Evolutionary conservation across 2,113 vertebrate species (phyloP), one percentile per base, ranked within the genome.

Genomic region (Pungitius pungitius): DNA sequence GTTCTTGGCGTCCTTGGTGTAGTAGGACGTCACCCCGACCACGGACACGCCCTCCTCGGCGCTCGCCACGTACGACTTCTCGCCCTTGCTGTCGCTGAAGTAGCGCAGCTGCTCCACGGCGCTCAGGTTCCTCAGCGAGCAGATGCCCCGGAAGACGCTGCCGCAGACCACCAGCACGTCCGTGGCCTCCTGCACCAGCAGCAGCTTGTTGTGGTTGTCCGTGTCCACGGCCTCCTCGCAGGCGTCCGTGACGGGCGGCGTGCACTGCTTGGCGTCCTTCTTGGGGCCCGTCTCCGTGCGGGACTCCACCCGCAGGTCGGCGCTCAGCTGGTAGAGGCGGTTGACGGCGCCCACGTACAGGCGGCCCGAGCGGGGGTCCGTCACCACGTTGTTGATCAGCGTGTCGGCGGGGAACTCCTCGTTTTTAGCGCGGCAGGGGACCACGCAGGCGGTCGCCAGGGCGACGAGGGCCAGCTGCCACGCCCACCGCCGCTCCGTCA

Each of bases 11-110:
- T 87, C 88, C 17, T 72, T 85, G 12, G 0, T 26, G 52, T 91
- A 86, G 57, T 90, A 90, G 0, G 96, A 96, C 88, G 97, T 95
- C 68, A 97, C 91, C 26, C 96, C 98, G 67, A 99, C 97, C 0
- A 96, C 97, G 0, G 95, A 92, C 54, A 99, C 94, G 0, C 85
- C 45, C 89, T 96, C 94, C 13, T 98, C 96, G 0, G 95, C 95
- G 76, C 96, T 98, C 71, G 95, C 96, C 87, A 98, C 98, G 30
- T 98, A 99, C 1, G 97, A 96, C 88, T 96, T 97, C 85, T 99
- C 98, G 0, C 97, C 97, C 0, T 96, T 95, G 82, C 89, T 89
- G 47, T 97, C 96, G 17, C 95, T 95, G 1, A 96, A 98, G 90
- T 96, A 95, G 7, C 93, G 69, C 35, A 75, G 75, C 1, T 85